Conservation (phyloP, 2,888 invertebrate species). For the Cotesia congregata region DNA sequence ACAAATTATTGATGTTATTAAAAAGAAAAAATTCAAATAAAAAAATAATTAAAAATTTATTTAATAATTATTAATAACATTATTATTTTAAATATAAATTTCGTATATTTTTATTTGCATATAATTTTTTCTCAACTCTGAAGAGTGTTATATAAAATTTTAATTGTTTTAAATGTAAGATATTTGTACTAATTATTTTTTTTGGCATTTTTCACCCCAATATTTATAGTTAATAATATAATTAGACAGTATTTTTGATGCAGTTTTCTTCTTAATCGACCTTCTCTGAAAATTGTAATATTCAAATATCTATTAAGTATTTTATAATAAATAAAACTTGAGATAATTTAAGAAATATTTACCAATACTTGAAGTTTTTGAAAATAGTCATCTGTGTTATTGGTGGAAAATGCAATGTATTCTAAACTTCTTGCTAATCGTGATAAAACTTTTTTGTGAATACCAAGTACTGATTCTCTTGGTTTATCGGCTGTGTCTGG, state of each 20-base stretch:
- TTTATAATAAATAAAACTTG: too few relatives aligned
- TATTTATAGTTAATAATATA: slow-evolving; percentile 18
- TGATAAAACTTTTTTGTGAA: neutral
- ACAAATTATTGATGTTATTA: too few relatives aligned
- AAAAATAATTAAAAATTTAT: too few relatives aligned
- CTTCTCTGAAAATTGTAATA: neutral
- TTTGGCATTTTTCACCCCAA: neutral
- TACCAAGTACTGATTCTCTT: neutral
- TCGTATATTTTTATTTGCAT: too few relatives aligned
- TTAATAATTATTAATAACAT: too few relatives aligned
- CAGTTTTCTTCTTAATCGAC: neutral
- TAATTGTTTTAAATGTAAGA: neutral
- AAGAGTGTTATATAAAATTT: too few relatives aligned
- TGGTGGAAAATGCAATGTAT: neutral
- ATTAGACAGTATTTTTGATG: neutral
- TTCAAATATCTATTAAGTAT: neutral
- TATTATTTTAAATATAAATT: too few relatives aligned
- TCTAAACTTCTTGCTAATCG: slow-evolving; percentile 22
- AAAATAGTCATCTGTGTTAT: neutral
- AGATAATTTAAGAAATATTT: too few relatives aligned
- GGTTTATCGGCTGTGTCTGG: neutral
- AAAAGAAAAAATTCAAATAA: too few relatives aligned
- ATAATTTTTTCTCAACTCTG: too few relatives aligned
- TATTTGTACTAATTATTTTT: too few relatives aligned
- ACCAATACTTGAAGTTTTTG: neutral